These are phyloP conservation scores for Caenorhabditis sp. DNA, from an alignment of 2,888 invertebrate genomes.

Conservation along the genomic window DNA sequence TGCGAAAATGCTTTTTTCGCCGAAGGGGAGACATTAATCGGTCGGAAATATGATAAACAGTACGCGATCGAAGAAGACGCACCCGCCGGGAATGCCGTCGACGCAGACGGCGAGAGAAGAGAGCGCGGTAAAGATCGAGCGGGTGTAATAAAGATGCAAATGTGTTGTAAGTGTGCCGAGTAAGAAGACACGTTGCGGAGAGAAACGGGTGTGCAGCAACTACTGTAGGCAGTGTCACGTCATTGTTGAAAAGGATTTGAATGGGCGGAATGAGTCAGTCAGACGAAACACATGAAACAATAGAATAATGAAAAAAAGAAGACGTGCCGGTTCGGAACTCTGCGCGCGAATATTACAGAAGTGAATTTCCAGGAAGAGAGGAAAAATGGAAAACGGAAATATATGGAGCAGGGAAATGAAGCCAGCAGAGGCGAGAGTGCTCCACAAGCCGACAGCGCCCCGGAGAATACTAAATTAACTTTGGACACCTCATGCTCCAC, in stretches of 20 bases:
- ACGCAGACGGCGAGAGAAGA: slow-evolving; percentile 32
- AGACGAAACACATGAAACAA: no score
- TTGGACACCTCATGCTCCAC: slow-evolving; percentile 56
- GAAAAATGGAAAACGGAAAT: slow-evolving; percentile 48
- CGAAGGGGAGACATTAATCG: no score
- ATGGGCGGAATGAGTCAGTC: no score
- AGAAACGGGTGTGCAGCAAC: slow-evolving; percentile 1
- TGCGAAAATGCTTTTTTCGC: no score
- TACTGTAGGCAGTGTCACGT: background rate
- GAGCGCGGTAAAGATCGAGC: slow-evolving; percentile 8
- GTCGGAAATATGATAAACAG: slow-evolving; percentile 44
- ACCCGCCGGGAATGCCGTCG: background rate
- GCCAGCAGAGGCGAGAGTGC: slow-evolving; percentile 23
- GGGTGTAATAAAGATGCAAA: slow-evolving; percentile 37
- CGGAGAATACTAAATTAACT: slow-evolving; percentile 54
- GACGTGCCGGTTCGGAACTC: slow-evolving; percentile 1
- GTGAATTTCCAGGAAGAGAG: slow-evolving; percentile 31
- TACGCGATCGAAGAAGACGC: slow-evolving; percentile 17
- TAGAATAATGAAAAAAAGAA: background rate
- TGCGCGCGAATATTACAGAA: background rate
- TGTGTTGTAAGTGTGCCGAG: slow-evolving; percentile 11
- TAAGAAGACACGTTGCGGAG: background rate
- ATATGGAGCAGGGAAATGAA: slow-evolving; percentile 44
- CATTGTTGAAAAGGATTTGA: no score
- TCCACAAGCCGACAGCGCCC: slow-evolving; percentile 15